phyloP scores from a whole-genome alignment of 2,113 vertebrate species.

The Gila orcuttii region DNA sequence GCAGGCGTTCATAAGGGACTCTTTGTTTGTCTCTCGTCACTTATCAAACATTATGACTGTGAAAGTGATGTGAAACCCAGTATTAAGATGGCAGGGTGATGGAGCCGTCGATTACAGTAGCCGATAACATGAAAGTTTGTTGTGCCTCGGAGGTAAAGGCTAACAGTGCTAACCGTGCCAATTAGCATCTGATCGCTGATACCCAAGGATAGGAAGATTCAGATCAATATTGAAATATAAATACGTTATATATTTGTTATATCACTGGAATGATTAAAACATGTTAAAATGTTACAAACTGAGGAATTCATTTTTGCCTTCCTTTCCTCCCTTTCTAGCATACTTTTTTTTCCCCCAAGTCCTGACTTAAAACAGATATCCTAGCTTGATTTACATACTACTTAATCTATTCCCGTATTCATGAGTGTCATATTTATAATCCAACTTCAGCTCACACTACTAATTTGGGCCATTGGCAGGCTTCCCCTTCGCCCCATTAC shows the following conservation, averaged over 20 bases:
- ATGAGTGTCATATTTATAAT: neutral
- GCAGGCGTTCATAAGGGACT: neutral
- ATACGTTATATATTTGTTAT: neutral
- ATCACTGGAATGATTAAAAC: neutral
- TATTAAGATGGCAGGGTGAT: slow-evolving; percentile 55
- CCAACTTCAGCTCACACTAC: neutral
- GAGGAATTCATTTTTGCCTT: neutral
- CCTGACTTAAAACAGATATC: too few relatives aligned
- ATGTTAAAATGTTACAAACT: neutral
- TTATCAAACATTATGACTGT: slow-evolving; percentile 57
- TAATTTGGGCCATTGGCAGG: neutral
- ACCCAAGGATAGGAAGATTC: neutral
- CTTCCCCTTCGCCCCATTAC: neutral
- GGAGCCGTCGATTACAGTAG: slow-evolving; percentile 42
- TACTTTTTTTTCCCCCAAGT: too few relatives aligned
- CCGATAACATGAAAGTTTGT: neutral
- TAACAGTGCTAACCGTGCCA: neutral
- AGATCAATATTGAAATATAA: neutral
- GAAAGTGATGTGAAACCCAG: slow-evolving; percentile 33
- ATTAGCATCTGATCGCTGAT: neutral
- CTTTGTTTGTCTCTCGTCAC: slow-evolving; percentile 46
- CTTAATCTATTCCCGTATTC: slow-evolving; percentile 7
- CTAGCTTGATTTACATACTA: neutral
- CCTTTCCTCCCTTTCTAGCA: too few relatives aligned
- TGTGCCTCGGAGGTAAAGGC: neutral